Base-by-base conservation (phyloP, 2,113 vertebrate species). In the Pycnonotus jocosus region DNA sequence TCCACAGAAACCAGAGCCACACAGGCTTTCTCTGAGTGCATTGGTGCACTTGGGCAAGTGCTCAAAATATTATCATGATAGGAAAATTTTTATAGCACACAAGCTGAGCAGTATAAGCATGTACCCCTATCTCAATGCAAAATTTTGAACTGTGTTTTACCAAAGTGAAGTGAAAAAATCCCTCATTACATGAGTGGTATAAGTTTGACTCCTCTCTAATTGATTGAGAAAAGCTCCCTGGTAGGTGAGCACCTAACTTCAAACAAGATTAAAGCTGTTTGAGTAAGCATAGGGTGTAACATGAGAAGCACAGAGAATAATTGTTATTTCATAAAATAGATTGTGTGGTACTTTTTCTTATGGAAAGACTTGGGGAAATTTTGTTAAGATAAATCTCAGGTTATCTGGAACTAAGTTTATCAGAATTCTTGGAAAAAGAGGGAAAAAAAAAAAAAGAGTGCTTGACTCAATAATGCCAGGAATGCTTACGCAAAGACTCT, bases 391-490 rank as follows among this genome's bases (percentile, higher is more conserved):
- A 77, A 86, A 74, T 4, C 6, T 51, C 17, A 84, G 60, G 11
- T 74, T 50, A 58, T 17, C 23, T 58, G 82, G 25, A n/a, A 27
- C 24, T 45, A 91, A 51, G 12, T 86, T 86, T 42, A 74, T 56
- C 38, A 58, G 24, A 77, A 62, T 37, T 66, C 3, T 4, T 40
- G 16, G 28, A 44, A 40, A 56, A 88, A 31, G 13, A 3, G 1
- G 7, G 15, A 7, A 1, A 2, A 5, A 7, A 2, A n/a, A 25
- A 14, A 33, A 18, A 65, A 17, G 1, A 38, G 9, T 50, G 2
- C 17, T 73, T n/a, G 30, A 50, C 15, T 86, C 47, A 65, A 7
- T 57, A 88, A 51, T 48, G 27, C 7, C 72, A 68, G 51, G 27
- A 78, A 44, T 44, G 14, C 12, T 91, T 81, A 51, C 28, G 15